phyloP scores from a whole-genome alignment of 1,140 invertebrate genomes.

The Drosophila kepulauana region DNA sequence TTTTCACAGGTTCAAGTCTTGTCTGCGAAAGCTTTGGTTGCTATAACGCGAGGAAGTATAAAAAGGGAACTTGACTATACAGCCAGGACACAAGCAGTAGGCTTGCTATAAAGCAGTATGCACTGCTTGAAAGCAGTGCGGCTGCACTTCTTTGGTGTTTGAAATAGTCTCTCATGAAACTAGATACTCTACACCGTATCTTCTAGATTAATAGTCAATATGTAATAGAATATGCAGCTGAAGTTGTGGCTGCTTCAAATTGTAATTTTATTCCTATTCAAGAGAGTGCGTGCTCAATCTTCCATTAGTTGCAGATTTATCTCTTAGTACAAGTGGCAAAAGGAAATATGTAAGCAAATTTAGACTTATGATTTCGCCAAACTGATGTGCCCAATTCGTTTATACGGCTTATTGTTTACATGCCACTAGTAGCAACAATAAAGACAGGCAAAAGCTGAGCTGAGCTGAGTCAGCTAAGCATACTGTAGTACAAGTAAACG shows the following conservation, averaged over 20 bases:
- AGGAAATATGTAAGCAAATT: slow-evolving; percentile 24
- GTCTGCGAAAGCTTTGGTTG: background rate
- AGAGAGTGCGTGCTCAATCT: slow-evolving; percentile 1
- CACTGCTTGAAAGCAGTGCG: background rate
- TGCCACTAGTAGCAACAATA: slow-evolving; percentile 8
- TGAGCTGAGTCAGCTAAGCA: slow-evolving; percentile 52
- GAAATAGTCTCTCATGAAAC: background rate
- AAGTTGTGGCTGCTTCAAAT: background rate
- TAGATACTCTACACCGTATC: background rate
- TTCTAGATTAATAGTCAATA: background rate
- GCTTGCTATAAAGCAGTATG: slow-evolving; percentile 33
- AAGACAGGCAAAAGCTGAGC: slow-evolving; percentile 36
- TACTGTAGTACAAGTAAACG: slow-evolving; percentile 33
- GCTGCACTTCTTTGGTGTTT: too few species aligned
- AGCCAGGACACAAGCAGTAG: slow-evolving; percentile 3
- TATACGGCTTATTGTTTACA: slow-evolving; percentile 39
- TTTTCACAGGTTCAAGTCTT: background rate
- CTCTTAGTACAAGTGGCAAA: slow-evolving; percentile 7
- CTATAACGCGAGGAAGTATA: slow-evolving; percentile 2
- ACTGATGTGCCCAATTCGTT: slow-evolving; percentile 35
- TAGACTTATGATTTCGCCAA: slow-evolving; percentile 11
- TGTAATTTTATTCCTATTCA: background rate
- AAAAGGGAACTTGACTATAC: background rate
- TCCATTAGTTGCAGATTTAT: background rate
- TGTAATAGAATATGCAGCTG: background rate